These are phyloP conservation scores for Aphrocallistes beatrix DNA, from an alignment of 37 sponge, comb jelly and placozoan genomes.

Conservation along the genomic window DNA sequence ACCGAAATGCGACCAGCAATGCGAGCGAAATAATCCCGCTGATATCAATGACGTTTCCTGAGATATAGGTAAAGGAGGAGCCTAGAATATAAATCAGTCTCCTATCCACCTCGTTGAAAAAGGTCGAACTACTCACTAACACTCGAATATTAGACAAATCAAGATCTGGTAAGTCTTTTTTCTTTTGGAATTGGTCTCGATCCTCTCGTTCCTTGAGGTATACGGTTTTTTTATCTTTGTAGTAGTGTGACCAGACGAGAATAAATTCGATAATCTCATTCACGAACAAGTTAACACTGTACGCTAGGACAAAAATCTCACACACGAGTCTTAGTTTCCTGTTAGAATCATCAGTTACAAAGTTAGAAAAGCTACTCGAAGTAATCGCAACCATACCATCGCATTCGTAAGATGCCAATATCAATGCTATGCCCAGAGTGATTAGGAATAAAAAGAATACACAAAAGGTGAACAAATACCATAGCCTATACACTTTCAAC, in stretches of 20 bases:
- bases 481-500: background rate
- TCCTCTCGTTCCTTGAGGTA: background rate
- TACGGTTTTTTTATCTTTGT: background rate
- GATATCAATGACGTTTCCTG: background rate
- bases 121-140: background rate
- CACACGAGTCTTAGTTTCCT: too few species aligned
- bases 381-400: background rate
- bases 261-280: background rate
- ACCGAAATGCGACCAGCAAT: background rate
- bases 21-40: background rate
- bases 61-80: background rate
- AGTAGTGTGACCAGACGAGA: background rate
- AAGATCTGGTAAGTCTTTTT: background rate
- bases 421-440: background rate
- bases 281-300: background rate
- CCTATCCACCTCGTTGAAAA: background rate
- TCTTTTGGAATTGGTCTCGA: background rate
- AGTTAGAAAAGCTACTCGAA: too few species aligned
- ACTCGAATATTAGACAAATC: background rate
- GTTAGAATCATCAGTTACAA: too few species aligned
- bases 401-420: background rate
- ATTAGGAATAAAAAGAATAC: background rate
- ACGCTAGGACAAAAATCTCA: background rate
- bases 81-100: background rate
- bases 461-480: background rate